These are phyloP conservation scores for Sus cebifrons DNA, from an alignment of 2,797 vertebrate genomes.

Conservation along the genomic window DNA sequence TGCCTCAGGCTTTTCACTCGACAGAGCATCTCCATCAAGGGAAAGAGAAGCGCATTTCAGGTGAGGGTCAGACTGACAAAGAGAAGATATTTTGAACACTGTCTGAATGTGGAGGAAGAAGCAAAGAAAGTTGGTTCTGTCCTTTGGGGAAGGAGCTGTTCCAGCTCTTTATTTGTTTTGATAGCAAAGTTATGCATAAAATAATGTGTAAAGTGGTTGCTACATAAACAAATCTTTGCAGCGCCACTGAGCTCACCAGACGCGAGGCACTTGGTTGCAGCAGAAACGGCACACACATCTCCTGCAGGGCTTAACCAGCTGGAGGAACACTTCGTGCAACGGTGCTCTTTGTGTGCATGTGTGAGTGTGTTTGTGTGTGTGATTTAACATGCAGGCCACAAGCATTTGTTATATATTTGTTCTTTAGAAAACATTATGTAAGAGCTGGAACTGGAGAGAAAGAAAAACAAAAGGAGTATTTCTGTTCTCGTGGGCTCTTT, in stretches of 20 bases:
- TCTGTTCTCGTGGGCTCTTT: background rate
- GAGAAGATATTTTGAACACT: background rate
- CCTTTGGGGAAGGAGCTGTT: conserved; percentile 25
- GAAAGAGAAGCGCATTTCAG: background rate
- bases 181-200: conserved; percentile 72
- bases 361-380: background rate
- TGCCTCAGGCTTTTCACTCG: background rate
- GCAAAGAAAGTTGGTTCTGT: conserved; percentile 44
- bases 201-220: conserved; percentile 75
- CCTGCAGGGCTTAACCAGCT: background rate
- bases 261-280: background rate
- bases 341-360: background rate
- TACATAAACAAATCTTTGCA: conserved; percentile 69
- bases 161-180: conserved; percentile 76
- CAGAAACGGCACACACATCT: background rate
- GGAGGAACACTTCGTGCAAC: background rate
- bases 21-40: background rate
- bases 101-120: background rate
- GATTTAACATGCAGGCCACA: background rate
- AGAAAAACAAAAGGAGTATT: background rate
- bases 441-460: background rate
- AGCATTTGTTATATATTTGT: background rate
- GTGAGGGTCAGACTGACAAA: background rate
- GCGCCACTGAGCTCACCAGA: background rate
- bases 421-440: background rate